Conservation (phyloP, 1,140 invertebrate species). For the Leptopilina clavipes region DNA sequence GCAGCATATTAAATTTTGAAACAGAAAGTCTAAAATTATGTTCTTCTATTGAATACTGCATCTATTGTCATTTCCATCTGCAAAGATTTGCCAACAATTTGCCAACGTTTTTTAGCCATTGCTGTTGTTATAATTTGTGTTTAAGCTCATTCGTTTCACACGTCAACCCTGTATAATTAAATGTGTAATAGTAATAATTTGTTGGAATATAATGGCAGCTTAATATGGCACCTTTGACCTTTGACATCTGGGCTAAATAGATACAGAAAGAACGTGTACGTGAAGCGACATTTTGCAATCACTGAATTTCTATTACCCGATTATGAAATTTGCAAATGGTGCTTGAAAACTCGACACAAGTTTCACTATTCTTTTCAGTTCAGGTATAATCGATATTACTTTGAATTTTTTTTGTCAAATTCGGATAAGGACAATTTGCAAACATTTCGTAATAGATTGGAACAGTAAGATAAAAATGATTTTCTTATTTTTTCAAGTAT, state of each 20-base stretch:
- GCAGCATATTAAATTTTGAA: too few relatives aligned
- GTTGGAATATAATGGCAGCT: not conserved
- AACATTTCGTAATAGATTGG: too few relatives aligned
- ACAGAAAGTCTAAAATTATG: too few relatives aligned
- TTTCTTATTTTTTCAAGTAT: not conserved
- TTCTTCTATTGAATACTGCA: too few relatives aligned
- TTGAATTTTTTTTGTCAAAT: too few relatives aligned
- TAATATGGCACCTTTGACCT: constrained; percentile 15
- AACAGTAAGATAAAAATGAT: too few relatives aligned
- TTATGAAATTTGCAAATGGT: constrained; percentile 29
- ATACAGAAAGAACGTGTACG: not conserved
- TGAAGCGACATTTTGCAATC: constrained; percentile 31
- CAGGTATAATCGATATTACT: not conserved
- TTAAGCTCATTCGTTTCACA: not conserved
- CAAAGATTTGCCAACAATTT: too few relatives aligned
- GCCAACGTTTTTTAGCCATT: too few relatives aligned
- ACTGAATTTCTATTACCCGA: constrained; percentile 20
- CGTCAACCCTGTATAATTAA: not conserved
- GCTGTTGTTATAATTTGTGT: not conserved
- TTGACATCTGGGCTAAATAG: constrained; percentile 31
- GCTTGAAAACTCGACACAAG: constrained; percentile 15
- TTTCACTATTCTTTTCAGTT: constrained; percentile 10
- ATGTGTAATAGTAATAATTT: constrained; percentile 16
- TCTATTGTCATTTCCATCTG: too few relatives aligned
- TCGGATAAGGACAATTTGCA: too few relatives aligned